Conservation (phyloP, 2,888 invertebrate species). For the Drosophila leonis region DNA sequence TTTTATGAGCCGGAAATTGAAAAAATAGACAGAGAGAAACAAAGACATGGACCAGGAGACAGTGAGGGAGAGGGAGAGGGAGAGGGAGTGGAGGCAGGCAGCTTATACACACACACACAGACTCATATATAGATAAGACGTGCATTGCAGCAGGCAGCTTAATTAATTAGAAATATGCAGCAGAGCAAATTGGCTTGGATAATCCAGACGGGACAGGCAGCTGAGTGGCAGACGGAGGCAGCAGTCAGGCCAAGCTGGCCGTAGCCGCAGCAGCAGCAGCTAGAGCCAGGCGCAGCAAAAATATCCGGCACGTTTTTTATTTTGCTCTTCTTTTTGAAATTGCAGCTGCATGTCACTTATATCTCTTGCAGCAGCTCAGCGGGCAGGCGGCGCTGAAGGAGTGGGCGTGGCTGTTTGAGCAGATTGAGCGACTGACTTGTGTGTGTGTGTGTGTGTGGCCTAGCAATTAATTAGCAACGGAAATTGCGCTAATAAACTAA, state of each 20-base stretch:
- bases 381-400: background rate
- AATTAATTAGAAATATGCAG: constrained; percentile 77
- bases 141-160: constrained; percentile 60
- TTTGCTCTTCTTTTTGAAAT: constrained; percentile 48
- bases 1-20: constrained; percentile 66
- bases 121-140: constrained; percentile 23
- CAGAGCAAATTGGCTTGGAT: constrained; percentile 63
- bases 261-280: constrained; percentile 21
- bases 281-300: constrained; percentile 24
- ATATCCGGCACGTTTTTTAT: constrained; percentile 41
- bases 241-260: constrained; percentile 1
- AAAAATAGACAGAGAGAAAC: constrained; percentile 42
- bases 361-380: constrained; percentile 39
- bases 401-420: constrained; percentile 16
- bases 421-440: constrained; percentile 30
- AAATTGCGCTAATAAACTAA: constrained; percentile 81
- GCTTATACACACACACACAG: background rate
- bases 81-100: background rate
- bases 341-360: constrained; percentile 72
- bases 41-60: background rate
- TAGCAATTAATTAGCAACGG: constrained; percentile 80
- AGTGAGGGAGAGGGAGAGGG: too few species aligned
- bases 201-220: constrained; percentile 31
- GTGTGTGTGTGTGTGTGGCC: constrained; percentile 47
- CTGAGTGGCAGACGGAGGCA: constrained; percentile 38